Percentiles rank a stretch among this genome's conserved stretches.
These are phyloP conservation scores for Tenebrio molitor DNA, from an alignment of 1,140 invertebrate genomes.

Conservation along the genomic window DNA sequence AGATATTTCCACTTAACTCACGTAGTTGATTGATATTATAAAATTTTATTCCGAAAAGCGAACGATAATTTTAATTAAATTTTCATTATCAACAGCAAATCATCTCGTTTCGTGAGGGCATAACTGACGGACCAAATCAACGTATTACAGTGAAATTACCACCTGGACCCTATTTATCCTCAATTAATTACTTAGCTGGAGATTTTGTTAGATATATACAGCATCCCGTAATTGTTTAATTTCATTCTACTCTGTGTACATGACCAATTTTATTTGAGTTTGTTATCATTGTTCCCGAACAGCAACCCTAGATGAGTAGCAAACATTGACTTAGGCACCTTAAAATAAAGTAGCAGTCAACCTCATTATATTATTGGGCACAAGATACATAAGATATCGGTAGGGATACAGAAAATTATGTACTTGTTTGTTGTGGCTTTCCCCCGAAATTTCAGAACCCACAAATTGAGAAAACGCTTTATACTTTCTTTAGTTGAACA, in stretches of 20 bases:
- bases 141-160: conserved; percentile 22
- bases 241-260: conserved; percentile 24
- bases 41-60: no score
- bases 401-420: background rate
- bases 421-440: background rate
- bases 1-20: no score
- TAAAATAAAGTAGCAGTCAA: conserved; percentile 28
- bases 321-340: conserved; percentile 38
- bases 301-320: conserved; percentile 21
- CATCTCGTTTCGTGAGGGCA: background rate
- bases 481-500: background rate
- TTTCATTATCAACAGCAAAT: conserved; percentile 19
- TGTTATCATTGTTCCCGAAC: conserved; percentile 27
- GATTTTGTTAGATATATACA: conserved; percentile 9
- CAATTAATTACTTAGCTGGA: conserved; percentile 4
- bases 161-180: conserved; percentile 1
- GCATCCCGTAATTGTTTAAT: conserved; percentile 22
- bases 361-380: conserved; percentile 15
- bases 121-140: conserved; percentile 26
- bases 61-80: background rate
- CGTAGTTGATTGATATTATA: no score
- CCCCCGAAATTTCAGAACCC: background rate
- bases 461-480: background rate
- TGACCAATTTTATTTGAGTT: conserved; percentile 28
- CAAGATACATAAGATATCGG: conserved; percentile 10